phyloP scores from a whole-genome alignment of 2,888 invertebrate species.

The Leistus spinibarbis region DNA sequence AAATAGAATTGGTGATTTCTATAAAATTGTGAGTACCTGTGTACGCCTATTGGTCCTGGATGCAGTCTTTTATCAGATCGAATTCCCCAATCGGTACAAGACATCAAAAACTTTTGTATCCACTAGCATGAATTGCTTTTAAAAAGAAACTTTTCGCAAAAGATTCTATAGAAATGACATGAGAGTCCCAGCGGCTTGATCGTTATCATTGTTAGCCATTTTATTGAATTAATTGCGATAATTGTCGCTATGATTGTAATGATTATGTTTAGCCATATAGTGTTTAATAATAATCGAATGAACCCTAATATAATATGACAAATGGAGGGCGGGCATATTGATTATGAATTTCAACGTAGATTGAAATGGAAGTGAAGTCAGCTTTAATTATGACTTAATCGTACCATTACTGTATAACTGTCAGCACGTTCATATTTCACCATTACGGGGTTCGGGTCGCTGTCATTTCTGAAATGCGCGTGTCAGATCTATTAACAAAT shows the following conservation, averaged over 20 bases:
- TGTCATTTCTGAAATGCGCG: constrained; percentile 4
- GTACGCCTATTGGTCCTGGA: background rate
- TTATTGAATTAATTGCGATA: background rate
- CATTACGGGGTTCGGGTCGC: constrained; percentile 2
- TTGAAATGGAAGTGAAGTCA: background rate
- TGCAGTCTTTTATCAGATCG: background rate
- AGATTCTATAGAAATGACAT: background rate
- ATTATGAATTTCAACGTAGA: background rate
- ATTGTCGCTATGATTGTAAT: background rate
- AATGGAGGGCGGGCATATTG: background rate
- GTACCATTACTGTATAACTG: constrained; percentile 1
- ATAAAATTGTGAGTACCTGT: background rate
- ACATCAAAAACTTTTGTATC: background rate
- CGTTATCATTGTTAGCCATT: background rate
- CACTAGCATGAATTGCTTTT: background rate
- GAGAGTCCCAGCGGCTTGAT: background rate
- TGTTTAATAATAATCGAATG: background rate
- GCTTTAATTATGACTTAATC: constrained; percentile 6
- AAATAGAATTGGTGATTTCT: background rate
- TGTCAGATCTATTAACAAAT: constrained; percentile 11
- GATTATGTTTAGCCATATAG: background rate
- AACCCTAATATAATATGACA: background rate
- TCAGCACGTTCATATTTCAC: constrained; percentile 8
- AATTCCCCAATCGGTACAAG: background rate
- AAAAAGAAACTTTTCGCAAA: background rate